Evolutionary conservation across 1,140 invertebrate genomes (phyloP).

Genomic region (Cheumatopsyche charites): DNA sequence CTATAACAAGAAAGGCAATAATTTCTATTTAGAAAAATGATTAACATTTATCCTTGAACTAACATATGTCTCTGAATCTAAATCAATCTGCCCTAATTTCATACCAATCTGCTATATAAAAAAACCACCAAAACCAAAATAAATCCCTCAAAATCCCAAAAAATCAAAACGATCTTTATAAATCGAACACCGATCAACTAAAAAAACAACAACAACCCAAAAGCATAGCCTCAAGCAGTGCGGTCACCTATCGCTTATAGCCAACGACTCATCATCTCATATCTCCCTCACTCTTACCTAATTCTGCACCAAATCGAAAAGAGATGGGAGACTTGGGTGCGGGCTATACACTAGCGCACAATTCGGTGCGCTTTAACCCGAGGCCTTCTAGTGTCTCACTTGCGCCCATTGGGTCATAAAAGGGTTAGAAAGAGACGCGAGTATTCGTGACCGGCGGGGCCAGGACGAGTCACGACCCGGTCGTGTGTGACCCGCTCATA

Average conservation of each 20-base stretch:
- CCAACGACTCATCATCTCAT: background rate
- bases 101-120: background rate
- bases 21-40: too few relatives aligned
- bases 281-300: background rate
- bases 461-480: slow-evolving; percentile 47
- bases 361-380: slow-evolving; percentile 44
- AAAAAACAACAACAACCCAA: background rate
- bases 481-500: slow-evolving; percentile 29
- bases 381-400: slow-evolving; percentile 35
- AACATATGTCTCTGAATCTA: too few relatives aligned
- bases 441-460: slow-evolving; percentile 41
- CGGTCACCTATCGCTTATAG: slow-evolving; percentile 12
- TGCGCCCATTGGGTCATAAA: background rate
- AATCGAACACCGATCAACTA: background rate
- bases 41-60: too few relatives aligned
- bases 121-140: too few relatives aligned
- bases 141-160: too few relatives aligned
- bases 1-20: too few relatives aligned
- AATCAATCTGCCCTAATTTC: too few relatives aligned
- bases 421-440: slow-evolving; percentile 32
- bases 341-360: slow-evolving; percentile 27
- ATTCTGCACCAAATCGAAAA: background rate
- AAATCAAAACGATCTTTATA: background rate
- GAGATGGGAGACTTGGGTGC: slow-evolving; percentile 27
- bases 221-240: slow-evolving; percentile 2